Base-by-base conservation (phyloP, 2,888 invertebrate genomes). In the Tenthredo livida region DNA sequence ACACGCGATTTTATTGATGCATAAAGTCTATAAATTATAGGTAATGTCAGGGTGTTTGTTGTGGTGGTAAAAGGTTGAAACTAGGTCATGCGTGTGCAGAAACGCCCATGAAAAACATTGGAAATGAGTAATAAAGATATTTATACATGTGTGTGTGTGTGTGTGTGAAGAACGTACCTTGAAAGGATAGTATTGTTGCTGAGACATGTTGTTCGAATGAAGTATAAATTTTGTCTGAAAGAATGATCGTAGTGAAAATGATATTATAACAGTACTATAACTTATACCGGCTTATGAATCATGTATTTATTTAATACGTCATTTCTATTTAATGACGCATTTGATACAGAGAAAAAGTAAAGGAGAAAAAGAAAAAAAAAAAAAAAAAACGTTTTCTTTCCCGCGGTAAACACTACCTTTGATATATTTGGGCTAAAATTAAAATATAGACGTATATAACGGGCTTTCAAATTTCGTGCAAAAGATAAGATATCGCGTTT, bases 101-200 rank as follows among this genome's bases (percentile, higher is more conserved):
- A 85, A 86, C 86, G 87, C 86, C 83, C 67, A 67, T 54, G 85
- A 75, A 85, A 47, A 84, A 85, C 84, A 65, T 85, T 84, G 61
- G 47, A 85, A 86, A 85, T 85, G 82, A 73, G 84, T 72, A 84
- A 83, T 77, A 85, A 78, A 50, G 67, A 89, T 65, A 75, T 25
- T 84, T 58, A 70, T n/a, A n/a, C n/a, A n/a, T 84, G 73, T 72
- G 29, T 86, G 65, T 50, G 77, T 86, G 67, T 72, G 25, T 86
- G 65, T 50, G 77, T 86, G 84, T 21, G 58, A n/a, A 58, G 6
- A 7, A 92, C 95, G 96, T 94, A 97, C 97, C 96, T 97, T 97
- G 96, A 97, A 97, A 91, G 97, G 97, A 94, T 97, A 97, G 94
- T 97, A 97, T 94, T 97, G 97, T 91, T 97, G 96, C 93, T 96